phyloP scores from a whole-genome alignment of 2,113 vertebrate genomes.

The Regulus satrapa region DNA sequence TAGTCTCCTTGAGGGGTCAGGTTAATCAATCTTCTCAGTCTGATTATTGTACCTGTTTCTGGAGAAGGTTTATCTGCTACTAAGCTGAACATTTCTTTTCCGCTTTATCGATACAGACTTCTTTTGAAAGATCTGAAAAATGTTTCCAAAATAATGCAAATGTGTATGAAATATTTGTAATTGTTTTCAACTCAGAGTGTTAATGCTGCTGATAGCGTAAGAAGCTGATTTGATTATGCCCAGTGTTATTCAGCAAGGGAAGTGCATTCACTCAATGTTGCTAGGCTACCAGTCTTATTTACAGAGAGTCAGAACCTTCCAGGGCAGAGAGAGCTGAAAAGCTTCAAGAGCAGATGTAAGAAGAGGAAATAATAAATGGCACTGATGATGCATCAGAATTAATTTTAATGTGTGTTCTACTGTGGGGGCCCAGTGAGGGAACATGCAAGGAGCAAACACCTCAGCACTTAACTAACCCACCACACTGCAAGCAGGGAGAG shows the following conservation, averaged over 20 bases:
- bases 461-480: neutral
- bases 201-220: constrained; percentile 12
- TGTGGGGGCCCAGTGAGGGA: neutral
- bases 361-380: constrained; percentile 1
- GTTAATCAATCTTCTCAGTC: neutral
- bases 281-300: constrained; percentile 70
- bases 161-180: neutral
- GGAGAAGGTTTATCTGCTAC: neutral
- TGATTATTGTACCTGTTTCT: neutral
- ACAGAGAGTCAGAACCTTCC: constrained; percentile 60
- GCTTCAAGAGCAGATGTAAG: constrained; percentile 13
- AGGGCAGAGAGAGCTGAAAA: constrained; percentile 29
- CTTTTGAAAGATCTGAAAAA: neutral
- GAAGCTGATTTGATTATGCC: constrained; percentile 50
- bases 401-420: neutral
- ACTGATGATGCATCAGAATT: neutral
- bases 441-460: neutral
- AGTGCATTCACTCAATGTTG: constrained; percentile 55
- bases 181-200: neutral
- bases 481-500: neutral
- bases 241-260: constrained; percentile 36
- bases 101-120: neutral
- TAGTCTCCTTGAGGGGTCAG: neutral
- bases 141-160: neutral
- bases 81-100: neutral